Evolutionary conservation across 2,113 vertebrate species (phyloP).

Genomic region (Indicator indicator): DNA sequence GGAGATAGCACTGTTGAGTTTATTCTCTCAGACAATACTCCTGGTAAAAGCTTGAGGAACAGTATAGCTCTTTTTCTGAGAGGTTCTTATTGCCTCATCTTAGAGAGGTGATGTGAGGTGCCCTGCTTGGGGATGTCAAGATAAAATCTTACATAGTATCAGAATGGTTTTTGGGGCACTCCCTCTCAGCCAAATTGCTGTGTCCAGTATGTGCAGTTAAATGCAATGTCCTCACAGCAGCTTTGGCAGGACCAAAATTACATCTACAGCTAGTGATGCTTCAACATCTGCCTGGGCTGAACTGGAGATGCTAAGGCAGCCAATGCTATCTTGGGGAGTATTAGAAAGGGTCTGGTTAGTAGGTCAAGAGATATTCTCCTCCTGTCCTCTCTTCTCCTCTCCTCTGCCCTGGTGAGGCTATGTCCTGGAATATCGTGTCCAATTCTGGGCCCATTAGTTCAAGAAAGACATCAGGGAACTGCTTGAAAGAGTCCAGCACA

Average conservation of each 20-base stretch:
- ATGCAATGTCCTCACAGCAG: background rate
- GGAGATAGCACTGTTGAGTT: background rate
- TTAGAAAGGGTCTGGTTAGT: too few species aligned
- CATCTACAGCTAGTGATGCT: accelerated
- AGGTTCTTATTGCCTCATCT: background rate
- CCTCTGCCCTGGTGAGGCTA: too few species aligned
- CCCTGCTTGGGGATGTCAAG: background rate
- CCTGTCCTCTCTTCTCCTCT: too few species aligned
- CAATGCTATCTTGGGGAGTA: too few species aligned
- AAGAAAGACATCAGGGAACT: too few species aligned
- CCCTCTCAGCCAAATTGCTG: background rate
- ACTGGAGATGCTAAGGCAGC: background rate
- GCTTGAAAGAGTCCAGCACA: too few species aligned
- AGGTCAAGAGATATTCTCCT: too few species aligned
- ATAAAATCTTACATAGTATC: background rate
- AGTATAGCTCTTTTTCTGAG: background rate
- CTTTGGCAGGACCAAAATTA: background rate
- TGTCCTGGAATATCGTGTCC: too few species aligned
- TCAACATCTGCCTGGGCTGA: background rate
- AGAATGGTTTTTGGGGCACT: background rate
- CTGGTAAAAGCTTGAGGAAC: background rate
- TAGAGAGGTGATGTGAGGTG: background rate
- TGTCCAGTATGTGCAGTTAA: background rate
- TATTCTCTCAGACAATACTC: background rate
- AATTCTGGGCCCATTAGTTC: too few species aligned